Percentiles rank a stretch among this genome's conserved stretches.
Evolutionary conservation across 2,797 vertebrate species (phyloP).

Genomic region (Spinus olivaceus): DNA sequence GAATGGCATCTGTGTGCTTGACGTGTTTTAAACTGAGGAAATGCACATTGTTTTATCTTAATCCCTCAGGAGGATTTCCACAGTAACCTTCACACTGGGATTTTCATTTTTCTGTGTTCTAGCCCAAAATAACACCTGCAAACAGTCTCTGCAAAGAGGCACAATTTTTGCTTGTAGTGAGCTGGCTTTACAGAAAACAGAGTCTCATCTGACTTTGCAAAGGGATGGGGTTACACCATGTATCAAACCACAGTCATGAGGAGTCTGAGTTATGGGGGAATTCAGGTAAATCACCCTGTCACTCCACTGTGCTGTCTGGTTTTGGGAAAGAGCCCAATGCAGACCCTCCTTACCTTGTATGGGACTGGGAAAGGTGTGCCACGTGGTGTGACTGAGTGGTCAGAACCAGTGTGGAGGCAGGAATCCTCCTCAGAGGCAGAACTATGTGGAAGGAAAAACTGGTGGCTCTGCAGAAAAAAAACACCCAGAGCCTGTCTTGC

Average conservation of each 20-base stretch:
- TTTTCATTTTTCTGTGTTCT: not conserved
- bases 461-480: not conserved
- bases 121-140: not conserved
- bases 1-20: not conserved
- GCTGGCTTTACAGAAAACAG: not conserved
- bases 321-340: not conserved
- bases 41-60: not conserved
- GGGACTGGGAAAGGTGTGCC: not conserved
- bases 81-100: not conserved
- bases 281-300: not conserved
- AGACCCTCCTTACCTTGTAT: accelerated
- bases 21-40: not conserved
- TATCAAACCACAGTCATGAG: not conserved
- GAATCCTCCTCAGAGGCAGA: slow-evolving; percentile 21
- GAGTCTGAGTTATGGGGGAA: not conserved
- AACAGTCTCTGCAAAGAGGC: not conserved
- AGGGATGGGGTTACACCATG: not conserved
- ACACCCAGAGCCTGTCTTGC: not conserved
- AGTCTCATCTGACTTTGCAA: not conserved
- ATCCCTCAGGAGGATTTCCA: not conserved
- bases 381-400: not conserved
- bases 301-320: not conserved
- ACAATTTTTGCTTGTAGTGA: not conserved
- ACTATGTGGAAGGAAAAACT: not conserved
- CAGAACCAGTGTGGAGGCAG: not conserved